Evolutionary conservation across 1,140 invertebrate genomes (phyloP), one percentile per base, ranked within the genome.

Genomic region (Harpegnathos saltator): DNA sequence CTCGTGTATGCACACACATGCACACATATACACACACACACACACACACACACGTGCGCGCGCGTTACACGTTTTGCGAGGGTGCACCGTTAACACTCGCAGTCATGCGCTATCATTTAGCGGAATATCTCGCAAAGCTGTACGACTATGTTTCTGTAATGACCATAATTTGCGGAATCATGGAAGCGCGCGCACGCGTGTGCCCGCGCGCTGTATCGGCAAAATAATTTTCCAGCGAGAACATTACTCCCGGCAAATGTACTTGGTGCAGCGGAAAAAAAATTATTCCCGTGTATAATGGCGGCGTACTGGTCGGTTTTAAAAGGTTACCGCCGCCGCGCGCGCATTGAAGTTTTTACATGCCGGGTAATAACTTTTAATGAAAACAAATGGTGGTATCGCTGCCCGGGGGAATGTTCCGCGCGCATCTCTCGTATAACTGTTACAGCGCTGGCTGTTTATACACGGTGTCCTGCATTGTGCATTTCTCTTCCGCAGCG

Each of bases 351-450:
- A 88, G 71, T 82, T 85, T 88, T 85, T 88, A 85, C 86, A 85
- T 63, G 61, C 71, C 50, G 74, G 77, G 81, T 88, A 88, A 85
- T 88, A 88, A 88, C 85, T 88, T 88, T 88, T 88, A 88, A 88
- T 85, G 83, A 85, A 88, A 87, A 88, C 87, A 87, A 87, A 88
- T 83, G 77, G 50, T 58, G 24, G 19, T 38, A 66, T 63, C 48
- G 68, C 17, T 48, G 56, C 44, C n/a, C 58, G 80, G 29, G 63
- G 14, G 44, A 66, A 54, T 73, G 69, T 74, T 82, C 56, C 59
- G 63, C 63, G 48, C 71, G 33, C 71, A 59, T 80, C 52, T 44
- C 75, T 73, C 54, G 54, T 59, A 62, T 82, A 78, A 75, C 72
- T 56, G 63, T 74, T 74, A 62, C 69, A 52, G 56, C 15, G 74